phyloP scores from a whole-genome alignment of 2,888 invertebrate species.

The Eulithis prunata region DNA sequence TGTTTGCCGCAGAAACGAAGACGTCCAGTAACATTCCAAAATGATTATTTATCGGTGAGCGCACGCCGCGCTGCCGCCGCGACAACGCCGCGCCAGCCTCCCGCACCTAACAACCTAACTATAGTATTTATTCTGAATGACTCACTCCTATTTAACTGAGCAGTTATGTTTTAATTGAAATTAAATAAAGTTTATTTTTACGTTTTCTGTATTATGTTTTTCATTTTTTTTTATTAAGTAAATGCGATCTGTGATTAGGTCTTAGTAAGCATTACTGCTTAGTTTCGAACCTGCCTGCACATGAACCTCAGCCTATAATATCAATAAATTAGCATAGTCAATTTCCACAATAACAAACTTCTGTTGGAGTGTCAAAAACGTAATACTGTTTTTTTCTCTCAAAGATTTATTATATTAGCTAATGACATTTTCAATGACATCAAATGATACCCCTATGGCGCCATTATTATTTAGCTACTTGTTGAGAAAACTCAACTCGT shows the following conservation, averaged over 20 bases:
- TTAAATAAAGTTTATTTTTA: conserved; percentile 80
- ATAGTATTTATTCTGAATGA: conserved; percentile 66
- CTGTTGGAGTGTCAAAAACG: too few relatives aligned
- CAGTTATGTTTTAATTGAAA: conserved; percentile 74
- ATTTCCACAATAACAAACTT: too few relatives aligned
- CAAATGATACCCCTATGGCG: too few relatives aligned
- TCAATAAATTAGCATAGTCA: background rate
- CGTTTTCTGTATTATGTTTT: conserved; percentile 75
- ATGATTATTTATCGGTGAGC: conserved; percentile 68
- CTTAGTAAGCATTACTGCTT: conserved; percentile 22
- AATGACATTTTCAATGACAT: too few relatives aligned
- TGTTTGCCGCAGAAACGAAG: conserved; percentile 82
- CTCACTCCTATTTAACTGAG: conserved; percentile 63
- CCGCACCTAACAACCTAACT: conserved; percentile 48
- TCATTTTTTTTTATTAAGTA: conserved; percentile 48
- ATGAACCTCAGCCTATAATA: background rate
- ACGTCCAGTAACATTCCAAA: conserved; percentile 81
- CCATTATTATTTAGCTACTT: too few relatives aligned
- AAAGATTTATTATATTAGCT: too few relatives aligned
- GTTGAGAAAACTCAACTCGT: too few relatives aligned
- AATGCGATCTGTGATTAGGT: background rate
- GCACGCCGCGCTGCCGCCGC: conserved; percentile 46
- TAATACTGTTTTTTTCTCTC: too few relatives aligned
- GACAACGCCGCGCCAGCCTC: conserved; percentile 42
- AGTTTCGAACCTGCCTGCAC: conserved; percentile 15